Conservation (phyloP, 1,140 invertebrate genomes). For the Carcinoscorpius rotundicauda region DNA sequence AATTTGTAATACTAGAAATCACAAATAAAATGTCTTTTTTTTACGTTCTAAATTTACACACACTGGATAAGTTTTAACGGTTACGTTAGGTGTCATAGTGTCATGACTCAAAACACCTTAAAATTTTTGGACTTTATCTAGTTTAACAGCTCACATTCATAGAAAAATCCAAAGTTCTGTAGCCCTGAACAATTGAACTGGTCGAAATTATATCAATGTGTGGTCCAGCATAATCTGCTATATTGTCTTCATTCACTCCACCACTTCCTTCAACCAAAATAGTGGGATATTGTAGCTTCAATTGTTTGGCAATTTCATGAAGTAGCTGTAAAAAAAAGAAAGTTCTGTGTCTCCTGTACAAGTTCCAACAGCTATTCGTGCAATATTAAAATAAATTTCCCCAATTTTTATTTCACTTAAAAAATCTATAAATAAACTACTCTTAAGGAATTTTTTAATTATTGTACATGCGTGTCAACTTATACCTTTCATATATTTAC, state of each 20-base stretch:
- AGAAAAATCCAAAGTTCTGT: constrained; percentile 35
- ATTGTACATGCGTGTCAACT: no score
- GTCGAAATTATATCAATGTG: constrained; percentile 37
- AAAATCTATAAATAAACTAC: neutral
- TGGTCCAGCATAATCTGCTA: constrained; percentile 28
- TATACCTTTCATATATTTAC: no score
- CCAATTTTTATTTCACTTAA: neutral
- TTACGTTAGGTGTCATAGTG: no score
- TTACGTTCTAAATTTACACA: no score
- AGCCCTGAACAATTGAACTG: constrained; percentile 36
- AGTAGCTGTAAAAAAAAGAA: constrained; percentile 26
- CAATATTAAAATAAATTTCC: no score
- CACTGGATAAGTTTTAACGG: no score
- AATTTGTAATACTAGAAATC: no score
- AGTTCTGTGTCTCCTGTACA: neutral
- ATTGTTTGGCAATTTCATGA: constrained; percentile 23
- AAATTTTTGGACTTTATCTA: no score
- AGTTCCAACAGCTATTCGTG: no score
- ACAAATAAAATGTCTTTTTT: no score
- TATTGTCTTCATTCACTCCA: constrained; percentile 32
- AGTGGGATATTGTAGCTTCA: constrained; percentile 32
- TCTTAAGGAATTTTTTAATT: no score
- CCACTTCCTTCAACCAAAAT: constrained; percentile 37
- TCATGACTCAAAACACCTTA: no score
- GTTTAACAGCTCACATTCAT: constrained; percentile 26